phyloP scores from a whole-genome alignment of 2,113 vertebrate species.

The Siniperca chuatsi region DNA sequence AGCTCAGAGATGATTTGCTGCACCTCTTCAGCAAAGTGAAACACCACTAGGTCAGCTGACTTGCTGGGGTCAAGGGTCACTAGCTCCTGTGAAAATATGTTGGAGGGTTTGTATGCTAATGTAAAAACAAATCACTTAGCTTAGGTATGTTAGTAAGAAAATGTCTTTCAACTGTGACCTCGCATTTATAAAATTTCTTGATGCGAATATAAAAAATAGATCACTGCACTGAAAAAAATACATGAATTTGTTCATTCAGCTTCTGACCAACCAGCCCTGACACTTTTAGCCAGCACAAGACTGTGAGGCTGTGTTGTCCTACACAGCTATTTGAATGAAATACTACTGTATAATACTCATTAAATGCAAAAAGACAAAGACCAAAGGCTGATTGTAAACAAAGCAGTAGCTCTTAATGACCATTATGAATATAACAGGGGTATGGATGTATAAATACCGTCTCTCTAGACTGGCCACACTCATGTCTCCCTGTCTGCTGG shows the following conservation, averaged over 20 bases:
- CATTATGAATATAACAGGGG: not conserved
- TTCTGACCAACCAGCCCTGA: not conserved
- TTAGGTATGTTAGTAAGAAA: not conserved
- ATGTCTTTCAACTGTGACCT: not conserved
- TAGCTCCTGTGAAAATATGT: constrained; percentile 85
- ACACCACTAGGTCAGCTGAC: constrained; percentile 91
- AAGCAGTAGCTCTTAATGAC: not conserved
- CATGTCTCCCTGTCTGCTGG: not conserved
- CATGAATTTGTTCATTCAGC: not conserved
- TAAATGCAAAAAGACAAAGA: not conserved
- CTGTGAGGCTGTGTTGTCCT: not conserved
- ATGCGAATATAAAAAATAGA: not conserved
- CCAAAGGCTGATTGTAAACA: not conserved
- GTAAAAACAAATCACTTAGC: not conserved
- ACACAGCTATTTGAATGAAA: not conserved
- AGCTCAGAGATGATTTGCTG: constrained; percentile 87
- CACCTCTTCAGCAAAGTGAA: constrained; percentile 90
- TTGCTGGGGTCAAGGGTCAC: constrained; percentile 89
- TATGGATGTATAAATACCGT: not conserved
- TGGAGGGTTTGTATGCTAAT: too few species aligned
- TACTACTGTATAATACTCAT: not conserved
- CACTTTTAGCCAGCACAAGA: not conserved
- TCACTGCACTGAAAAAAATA: not conserved
- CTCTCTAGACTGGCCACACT: too few species aligned
- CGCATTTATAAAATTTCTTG: not conserved